Conservation (phyloP, 2,888 invertebrate species). For the Tanytarsus gracilentus region DNA sequence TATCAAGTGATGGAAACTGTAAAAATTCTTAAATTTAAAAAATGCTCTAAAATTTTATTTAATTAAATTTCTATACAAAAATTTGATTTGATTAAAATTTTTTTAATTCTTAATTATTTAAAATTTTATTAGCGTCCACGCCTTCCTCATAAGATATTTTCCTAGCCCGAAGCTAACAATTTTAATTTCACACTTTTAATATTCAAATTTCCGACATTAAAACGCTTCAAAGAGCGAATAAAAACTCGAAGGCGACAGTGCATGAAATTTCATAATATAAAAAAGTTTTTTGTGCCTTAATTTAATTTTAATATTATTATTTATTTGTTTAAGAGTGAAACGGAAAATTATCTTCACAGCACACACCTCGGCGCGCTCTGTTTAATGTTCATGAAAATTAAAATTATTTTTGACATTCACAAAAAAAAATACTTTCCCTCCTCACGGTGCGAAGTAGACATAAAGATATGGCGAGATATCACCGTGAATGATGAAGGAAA, state of each 20-base stretch:
- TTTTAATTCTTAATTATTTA: too few species aligned
- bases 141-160: too few species aligned
- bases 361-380: conserved; percentile 10
- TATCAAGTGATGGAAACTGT: too few species aligned
- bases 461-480: conserved; percentile 13
- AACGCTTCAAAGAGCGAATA: conserved; percentile 2
- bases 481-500: conserved; percentile 25
- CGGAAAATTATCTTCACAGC: background rate
- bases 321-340: conserved; percentile 16
- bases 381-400: conserved; percentile 12
- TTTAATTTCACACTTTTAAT: too few species aligned
- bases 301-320: conserved; percentile 24
- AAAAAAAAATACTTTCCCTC: background rate
- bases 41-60: too few species aligned
- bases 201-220: conserved; percentile 19
- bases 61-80: too few species aligned
- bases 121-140: too few species aligned
- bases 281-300: too few species aligned
- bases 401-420: conserved; percentile 6
- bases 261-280: conserved; percentile 22
- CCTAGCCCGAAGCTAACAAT: too few species aligned
- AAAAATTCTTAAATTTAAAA: too few species aligned
- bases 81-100: too few species aligned
- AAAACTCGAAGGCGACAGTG: conserved; percentile 19
- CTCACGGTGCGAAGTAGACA: background rate